Evolutionary conservation across 2,797 vertebrate species (phyloP), one percentile per base, ranked within the genome.

Genomic region (Nasua narica): DNA sequence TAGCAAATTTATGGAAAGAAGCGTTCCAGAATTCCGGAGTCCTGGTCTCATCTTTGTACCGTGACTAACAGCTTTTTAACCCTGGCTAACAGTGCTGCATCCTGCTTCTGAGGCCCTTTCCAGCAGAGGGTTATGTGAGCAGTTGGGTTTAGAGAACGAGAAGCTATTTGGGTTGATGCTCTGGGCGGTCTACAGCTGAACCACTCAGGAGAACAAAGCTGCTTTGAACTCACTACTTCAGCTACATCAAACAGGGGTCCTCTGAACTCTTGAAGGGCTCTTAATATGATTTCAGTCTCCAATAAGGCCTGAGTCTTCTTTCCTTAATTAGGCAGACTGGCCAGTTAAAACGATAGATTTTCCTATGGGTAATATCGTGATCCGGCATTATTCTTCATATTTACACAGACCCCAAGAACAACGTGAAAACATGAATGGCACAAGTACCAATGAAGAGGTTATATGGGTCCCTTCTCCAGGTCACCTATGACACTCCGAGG

Each of bases 271-370:
- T 7, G 62, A 82, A 78, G 37, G 18, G 18, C 62, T 86, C 72
- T 79, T 35, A 32, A n/a, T 43, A 70, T 6, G 62, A 90, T 72
- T 27, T 67, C 46, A 52, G 52, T 46, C 82, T 90, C 67, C 72
- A 35, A 12, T 35, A 35, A 87, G 62, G 72, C 32, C 48, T 2
- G 2, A 40, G 40, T 18, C n/a, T n/a, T 72, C 84, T 78, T 84
- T 87, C 54, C 74, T 89, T 96, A 91, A 91, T 93, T 94, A 82
- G n/a, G 21, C 18, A 58, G 60, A 40, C 11, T 83, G 79, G 46
- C 19, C 90, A 89, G 43, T 87, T 86, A 92, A 70, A 69, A 91
- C 60, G 72, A 88, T 18, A 72, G 52, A 81, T 62, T 48, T 25
- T 56, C 37, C 72, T 48, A 13, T 92, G 89, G 94, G 29, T n/a